phyloP scores from a whole-genome alignment of 2,797 vertebrate species.

The Sebastes flavidus region DNA sequence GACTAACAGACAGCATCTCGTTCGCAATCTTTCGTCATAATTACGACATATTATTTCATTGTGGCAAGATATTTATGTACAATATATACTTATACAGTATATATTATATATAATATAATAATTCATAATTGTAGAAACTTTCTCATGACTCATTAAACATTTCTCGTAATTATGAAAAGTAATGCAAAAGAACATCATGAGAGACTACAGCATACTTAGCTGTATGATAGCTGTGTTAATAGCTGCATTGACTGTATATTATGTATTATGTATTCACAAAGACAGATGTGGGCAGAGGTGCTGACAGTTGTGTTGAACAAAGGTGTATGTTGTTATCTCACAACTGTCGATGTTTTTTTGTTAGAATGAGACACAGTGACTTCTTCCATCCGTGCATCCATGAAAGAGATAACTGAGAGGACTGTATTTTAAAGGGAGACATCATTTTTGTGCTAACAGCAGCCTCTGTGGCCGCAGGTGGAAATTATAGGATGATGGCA shows the following conservation, averaged over 20 bases:
- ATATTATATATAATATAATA: neutral
- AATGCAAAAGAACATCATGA: neutral
- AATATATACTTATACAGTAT: neutral
- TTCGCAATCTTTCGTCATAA: neutral
- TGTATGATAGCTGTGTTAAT: neutral
- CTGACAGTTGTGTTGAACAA: neutral
- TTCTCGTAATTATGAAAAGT: neutral
- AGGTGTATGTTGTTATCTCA: neutral
- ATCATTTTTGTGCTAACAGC: neutral
- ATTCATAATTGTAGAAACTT: neutral
- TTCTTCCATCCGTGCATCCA: neutral
- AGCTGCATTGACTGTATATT: neutral
- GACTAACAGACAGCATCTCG: neutral
- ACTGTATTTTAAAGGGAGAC: neutral
- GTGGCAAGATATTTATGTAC: neutral
- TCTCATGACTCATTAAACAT: neutral
- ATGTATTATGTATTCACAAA: neutral
- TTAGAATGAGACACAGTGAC: neutral
- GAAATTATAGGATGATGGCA: neutral
- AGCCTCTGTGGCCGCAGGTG: neutral
- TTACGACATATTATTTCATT: neutral
- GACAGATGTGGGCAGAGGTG: neutral
- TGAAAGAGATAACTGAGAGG: neutral
- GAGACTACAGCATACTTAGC: neutral
- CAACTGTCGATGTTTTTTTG: neutral